phyloP scores from a whole-genome alignment of 2,888 invertebrate species.

The Mesorhabditis sp. region DNA sequence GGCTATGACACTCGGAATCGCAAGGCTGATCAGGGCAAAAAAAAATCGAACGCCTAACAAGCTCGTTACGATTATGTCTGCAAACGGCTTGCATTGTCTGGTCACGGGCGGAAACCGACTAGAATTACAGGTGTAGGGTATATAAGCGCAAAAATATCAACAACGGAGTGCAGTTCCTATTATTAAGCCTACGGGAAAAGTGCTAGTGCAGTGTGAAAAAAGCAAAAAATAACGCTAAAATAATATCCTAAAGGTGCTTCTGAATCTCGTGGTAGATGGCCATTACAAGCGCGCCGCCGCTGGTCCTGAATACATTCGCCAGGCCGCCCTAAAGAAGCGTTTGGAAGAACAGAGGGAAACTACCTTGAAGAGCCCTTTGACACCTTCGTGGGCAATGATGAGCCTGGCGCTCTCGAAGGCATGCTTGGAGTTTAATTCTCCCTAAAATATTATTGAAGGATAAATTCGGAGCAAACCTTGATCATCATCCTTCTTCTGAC shows the following conservation, averaged over 20 bases:
- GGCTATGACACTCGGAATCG: no score
- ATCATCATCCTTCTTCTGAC: slow-evolving; percentile 94
- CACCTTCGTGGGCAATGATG: slow-evolving; percentile 33
- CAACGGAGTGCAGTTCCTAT: no score
- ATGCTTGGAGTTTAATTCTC: background rate
- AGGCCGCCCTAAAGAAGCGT: slow-evolving; percentile 21
- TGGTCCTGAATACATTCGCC: slow-evolving; percentile 38
- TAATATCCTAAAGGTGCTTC: slow-evolving; percentile 27
- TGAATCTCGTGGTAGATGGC: slow-evolving; percentile 41
- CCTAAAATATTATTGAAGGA: background rate
- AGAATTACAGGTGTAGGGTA: no score
- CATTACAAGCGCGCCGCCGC: slow-evolving; percentile 41
- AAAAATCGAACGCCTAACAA: no score
- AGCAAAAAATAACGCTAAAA: slow-evolving; percentile 6
- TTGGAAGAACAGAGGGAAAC: background rate
- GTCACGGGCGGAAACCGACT: no score
- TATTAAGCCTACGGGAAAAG: background rate
- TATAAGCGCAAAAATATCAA: no score
- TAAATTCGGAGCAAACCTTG: slow-evolving; percentile 73
- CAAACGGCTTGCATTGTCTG: no score
- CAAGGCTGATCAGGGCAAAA: no score
- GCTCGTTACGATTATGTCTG: no score
- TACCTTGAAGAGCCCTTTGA: slow-evolving; percentile 30
- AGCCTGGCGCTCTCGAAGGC: slow-evolving; percentile 21
- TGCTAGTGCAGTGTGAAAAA: background rate